These are phyloP conservation scores for Phaenicophaeus curvirostris DNA, from an alignment of 2,797 vertebrate genomes.

Conservation along the genomic window DNA sequence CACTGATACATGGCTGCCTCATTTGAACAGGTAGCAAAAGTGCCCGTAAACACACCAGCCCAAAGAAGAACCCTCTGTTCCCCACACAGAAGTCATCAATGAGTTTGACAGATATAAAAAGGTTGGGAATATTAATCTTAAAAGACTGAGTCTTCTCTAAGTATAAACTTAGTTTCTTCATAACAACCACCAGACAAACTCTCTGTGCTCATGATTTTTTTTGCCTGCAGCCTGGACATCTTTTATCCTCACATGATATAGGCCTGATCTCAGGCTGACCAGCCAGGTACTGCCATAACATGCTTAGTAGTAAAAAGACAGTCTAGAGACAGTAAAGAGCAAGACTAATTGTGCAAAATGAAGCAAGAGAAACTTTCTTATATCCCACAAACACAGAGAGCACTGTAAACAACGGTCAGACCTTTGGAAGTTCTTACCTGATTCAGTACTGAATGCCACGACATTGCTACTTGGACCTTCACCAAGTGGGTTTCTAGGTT, in stretches of 20 bases:
- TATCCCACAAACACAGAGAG: background rate
- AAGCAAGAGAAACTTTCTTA: background rate
- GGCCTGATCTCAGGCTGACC: background rate
- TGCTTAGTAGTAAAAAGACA: background rate
- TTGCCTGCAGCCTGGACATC: background rate
- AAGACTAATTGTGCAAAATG: background rate
- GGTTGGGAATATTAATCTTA: background rate
- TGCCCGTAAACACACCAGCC: background rate
- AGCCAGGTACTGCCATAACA: background rate
- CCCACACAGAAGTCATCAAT: background rate
- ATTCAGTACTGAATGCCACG: constrained; percentile 94
- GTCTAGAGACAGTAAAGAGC: background rate
- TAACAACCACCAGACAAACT: background rate
- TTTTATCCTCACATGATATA: background rate
- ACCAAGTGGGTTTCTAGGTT: constrained; percentile 90
- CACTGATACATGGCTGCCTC: background rate
- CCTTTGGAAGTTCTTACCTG: constrained; percentile 80
- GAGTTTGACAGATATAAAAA: background rate
- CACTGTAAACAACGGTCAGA: background rate
- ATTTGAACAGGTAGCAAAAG: background rate
- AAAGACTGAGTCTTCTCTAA: background rate
- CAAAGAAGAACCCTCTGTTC: background rate
- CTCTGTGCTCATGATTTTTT: background rate
- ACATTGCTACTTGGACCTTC: constrained; percentile 87
- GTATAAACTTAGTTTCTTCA: background rate